Base-by-base conservation (phyloP, 2,113 vertebrate species). In the Sceloporus tristichus region DNA sequence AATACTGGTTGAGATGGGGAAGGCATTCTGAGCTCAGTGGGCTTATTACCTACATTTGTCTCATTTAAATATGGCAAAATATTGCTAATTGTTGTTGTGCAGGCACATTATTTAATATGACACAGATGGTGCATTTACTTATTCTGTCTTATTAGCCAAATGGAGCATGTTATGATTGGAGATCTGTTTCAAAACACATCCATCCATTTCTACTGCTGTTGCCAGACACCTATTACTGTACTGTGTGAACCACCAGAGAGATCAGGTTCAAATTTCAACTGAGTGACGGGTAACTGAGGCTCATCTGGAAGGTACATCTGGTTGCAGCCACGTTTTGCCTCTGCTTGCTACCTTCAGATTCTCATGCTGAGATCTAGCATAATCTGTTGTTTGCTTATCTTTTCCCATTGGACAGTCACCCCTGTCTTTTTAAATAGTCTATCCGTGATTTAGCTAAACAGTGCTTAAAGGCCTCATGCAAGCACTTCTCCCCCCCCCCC, bases 61-160 rank as follows among this genome's bases (percentile, higher is more conserved):
- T 66, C 3, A 78, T 9, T 38, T 53, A 88, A 86, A 82, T 78
- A 68, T 29, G 25, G 27, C 75, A 88, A 87, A 87, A 42, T 48
- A 56, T 27, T 70, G 25, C 9, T 71, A 85, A 84, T 0, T 87
- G 21, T 91, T 91, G 90, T 80, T 53, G 84, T 4, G 23, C 27
- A 77, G 79, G 42, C 73, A 80, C 54, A 75, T 77, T 87, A 86
- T 84, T 87, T 73, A 2, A 65, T 90, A 62, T 48, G 78, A 75
- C 42, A 56, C 34, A 77, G 71, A 9, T 70, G 11, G 1, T 59
- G 16, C 79, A 9, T 34, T 85, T 65, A 78, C 62, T 89, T 84
- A 11, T 59, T 75, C 2, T 65, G 42, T 40, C 1, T 0, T 1
- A 1, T 34, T 9, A 77, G 8, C 10, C 89, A 90, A 93, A 74